phyloP scores from a whole-genome alignment of 2,797 vertebrate genomes.

The Scomberomorus guttatus region DNA sequence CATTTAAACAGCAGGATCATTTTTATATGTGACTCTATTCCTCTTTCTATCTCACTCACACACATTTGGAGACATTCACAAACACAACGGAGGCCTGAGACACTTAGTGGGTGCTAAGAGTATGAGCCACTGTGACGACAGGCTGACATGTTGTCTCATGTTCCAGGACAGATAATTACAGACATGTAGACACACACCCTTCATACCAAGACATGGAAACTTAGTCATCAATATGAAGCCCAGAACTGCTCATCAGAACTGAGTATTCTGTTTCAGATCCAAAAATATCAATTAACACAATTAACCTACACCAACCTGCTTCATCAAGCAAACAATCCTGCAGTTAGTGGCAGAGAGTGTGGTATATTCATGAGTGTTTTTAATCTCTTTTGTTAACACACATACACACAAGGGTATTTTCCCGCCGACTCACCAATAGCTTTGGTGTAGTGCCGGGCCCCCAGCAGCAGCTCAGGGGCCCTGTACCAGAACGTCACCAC shows the following conservation, averaged over 20 bases:
- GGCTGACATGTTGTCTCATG: neutral
- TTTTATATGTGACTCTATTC: neutral
- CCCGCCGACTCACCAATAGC: slow-evolving; percentile 92
- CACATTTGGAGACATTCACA: neutral
- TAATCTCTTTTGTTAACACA: neutral
- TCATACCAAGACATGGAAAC: neutral
- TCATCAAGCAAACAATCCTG: neutral
- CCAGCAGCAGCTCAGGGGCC: slow-evolving; percentile 96
- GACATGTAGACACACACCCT: slow-evolving; percentile 1
- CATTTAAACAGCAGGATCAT: neutral
- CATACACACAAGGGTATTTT: neutral
- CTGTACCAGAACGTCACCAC: slow-evolving; percentile 99
- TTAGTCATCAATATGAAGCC: neutral
- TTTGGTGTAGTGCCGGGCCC: slow-evolving; percentile 98
- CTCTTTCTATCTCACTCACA: neutral
- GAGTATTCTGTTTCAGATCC: neutral
- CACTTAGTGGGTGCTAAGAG: neutral
- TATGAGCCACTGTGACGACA: neutral
- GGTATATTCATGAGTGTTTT: neutral
- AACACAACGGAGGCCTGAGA: neutral
- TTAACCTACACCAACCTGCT: neutral
- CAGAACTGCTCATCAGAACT: too few species aligned
- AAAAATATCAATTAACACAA: neutral
- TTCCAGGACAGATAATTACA: slow-evolving; percentile 43
- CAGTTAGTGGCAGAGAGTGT: too few species aligned